phyloP scores from a whole-genome alignment of 2,888 invertebrate genomes.

The Oithona nana region DNA sequence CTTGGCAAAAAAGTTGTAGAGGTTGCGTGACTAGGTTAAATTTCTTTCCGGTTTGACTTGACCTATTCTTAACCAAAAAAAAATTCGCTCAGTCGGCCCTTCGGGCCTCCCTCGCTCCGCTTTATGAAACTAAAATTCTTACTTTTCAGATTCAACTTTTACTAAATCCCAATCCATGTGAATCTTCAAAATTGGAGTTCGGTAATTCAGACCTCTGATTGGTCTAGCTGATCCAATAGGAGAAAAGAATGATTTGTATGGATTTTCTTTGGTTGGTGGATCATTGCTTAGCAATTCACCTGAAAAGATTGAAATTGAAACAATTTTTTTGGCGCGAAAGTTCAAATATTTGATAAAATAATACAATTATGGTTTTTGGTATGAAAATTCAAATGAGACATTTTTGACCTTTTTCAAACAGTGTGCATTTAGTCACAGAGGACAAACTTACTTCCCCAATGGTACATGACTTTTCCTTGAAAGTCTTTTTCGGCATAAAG shows the following conservation, averaged over 20 bases:
- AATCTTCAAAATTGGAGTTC: background rate
- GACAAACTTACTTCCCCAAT: background rate
- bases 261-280: background rate
- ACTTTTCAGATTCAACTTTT: slow-evolving; percentile 1
- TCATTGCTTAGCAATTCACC: slow-evolving; percentile 3
- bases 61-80: too few species aligned
- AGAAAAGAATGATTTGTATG: slow-evolving; percentile 1
- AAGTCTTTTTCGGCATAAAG: slow-evolving; percentile 4
- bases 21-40: too few species aligned
- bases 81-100: too few species aligned
- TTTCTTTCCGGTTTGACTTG: too few species aligned
- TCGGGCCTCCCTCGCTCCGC: too few species aligned
- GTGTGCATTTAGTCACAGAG: background rate
- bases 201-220: slow-evolving; percentile 2
- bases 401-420: too few species aligned
- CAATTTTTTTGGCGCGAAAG: too few species aligned
- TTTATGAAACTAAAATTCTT: background rate
- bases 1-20: too few species aligned
- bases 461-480: slow-evolving; percentile 5
- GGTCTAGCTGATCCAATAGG: slow-evolving; percentile 4
- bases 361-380: too few species aligned
- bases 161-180: background rate
- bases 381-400: too few species aligned
- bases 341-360: too few species aligned
- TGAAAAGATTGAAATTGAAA: too few species aligned